Percentiles rank a stretch among this genome's conserved stretches.
Evolutionary conservation across 2,888 invertebrate genomes (phyloP).

Genomic region (Nysson spinosus): DNA sequence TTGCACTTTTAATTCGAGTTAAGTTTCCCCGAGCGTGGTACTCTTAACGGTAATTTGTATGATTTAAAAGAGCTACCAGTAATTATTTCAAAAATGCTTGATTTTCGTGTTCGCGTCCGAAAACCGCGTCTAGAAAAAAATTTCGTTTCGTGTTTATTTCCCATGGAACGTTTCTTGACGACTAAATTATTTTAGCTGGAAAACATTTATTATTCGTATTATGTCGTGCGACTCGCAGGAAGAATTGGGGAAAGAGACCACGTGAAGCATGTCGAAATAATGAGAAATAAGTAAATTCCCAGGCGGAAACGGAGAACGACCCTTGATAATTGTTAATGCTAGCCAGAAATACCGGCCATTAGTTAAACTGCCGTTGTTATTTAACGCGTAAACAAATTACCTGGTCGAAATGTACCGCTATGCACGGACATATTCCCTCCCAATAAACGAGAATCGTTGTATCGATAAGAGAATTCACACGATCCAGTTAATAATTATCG

Average conservation of each 20-base stretch:
- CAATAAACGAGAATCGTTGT: constrained; percentile 4
- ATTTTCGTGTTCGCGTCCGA: too few species aligned
- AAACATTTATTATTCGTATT: too few species aligned
- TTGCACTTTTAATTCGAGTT: background rate
- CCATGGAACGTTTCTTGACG: too few species aligned
- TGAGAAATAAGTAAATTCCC: background rate
- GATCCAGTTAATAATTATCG: too few species aligned
- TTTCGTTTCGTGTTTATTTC: too few species aligned
- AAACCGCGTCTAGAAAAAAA: too few species aligned
- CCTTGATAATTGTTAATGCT: constrained; percentile 26
- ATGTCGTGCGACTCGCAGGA: background rate
- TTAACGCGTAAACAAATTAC: constrained; percentile 35
- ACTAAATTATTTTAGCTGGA: too few species aligned
- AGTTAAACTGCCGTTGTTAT: constrained; percentile 16
- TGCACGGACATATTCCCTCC: constrained; percentile 6
- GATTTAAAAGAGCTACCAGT: too few species aligned
- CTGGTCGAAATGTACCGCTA: constrained; percentile 7
- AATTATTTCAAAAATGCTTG: too few species aligned
- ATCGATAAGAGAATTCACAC: constrained; percentile 1
- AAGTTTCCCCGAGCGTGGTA: background rate
- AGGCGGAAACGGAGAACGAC: background rate
- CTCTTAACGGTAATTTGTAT: too few species aligned
- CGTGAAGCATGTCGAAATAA: background rate
- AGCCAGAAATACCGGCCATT: constrained; percentile 32
- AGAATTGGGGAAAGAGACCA: background rate